phyloP scores from a whole-genome alignment of 2,888 invertebrate genomes.

The Platycheirus albimanus region DNA sequence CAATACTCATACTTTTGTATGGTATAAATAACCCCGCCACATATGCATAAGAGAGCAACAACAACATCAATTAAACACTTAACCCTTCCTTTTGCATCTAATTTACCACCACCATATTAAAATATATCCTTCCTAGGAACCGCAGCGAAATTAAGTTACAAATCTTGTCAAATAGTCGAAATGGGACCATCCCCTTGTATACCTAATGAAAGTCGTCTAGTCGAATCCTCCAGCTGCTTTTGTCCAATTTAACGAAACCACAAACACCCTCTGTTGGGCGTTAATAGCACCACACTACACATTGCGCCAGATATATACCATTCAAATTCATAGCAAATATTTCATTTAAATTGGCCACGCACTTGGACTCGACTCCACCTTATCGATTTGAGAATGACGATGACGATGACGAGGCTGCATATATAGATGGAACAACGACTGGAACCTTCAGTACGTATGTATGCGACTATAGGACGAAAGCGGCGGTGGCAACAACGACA shows the following conservation, averaged over 20 bases:
- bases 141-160: constrained; percentile 69
- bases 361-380: constrained; percentile 58
- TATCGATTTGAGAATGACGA: constrained; percentile 37
- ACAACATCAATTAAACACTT: constrained; percentile 63
- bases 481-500: too few species aligned
- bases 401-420: constrained; percentile 28
- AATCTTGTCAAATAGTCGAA: constrained; percentile 71
- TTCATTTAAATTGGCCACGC: constrained; percentile 72
- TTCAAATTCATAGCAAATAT: constrained; percentile 70
- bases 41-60: constrained; percentile 29
- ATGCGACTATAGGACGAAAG: too few species aligned
- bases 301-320: constrained; percentile 41
- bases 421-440: neutral
- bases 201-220: neutral
- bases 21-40: neutral
- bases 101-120: constrained; percentile 35
- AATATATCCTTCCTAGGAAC: too few species aligned
- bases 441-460: too few species aligned
- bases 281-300: constrained; percentile 33
- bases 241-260: constrained; percentile 29
- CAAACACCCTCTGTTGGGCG: constrained; percentile 40
- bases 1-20: neutral
- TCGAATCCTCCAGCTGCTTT: constrained; percentile 57
- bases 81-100: constrained; percentile 56
- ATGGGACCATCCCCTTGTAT: constrained; percentile 59